Percentiles rank a stretch among this genome's conserved stretches.
These are phyloP conservation scores for Wasmannia auropunctata DNA, from an alignment of 1,140 invertebrate genomes.

Conservation along the genomic window DNA sequence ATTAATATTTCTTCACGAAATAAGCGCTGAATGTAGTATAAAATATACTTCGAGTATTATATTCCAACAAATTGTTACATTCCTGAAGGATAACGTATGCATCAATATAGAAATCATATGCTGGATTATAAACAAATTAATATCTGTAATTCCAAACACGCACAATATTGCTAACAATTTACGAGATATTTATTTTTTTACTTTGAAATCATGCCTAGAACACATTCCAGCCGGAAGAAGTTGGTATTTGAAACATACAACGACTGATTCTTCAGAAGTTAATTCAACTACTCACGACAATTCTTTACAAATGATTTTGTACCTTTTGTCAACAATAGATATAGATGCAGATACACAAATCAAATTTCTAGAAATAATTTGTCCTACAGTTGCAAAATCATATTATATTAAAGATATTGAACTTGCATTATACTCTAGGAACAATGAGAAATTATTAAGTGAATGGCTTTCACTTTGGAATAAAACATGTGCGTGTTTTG, in stretches of 20 bases:
- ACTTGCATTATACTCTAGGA: constrained; percentile 78
- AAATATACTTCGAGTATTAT: constrained; percentile 34
- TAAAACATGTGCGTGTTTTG: constrained; percentile 58
- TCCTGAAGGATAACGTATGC: constrained; percentile 73
- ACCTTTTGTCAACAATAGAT: constrained; percentile 78
- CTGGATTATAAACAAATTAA: constrained; percentile 79
- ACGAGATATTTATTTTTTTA: constrained; percentile 74
- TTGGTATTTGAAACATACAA: neutral
- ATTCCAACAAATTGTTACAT: constrained; percentile 64
- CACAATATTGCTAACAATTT: constrained; percentile 60
- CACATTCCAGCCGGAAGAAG: constrained; percentile 44
- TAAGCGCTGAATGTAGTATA: neutral
- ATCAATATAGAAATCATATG: constrained; percentile 69
- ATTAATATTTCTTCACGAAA: neutral
- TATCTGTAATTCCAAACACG: constrained; percentile 62
- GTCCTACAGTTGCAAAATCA: constrained; percentile 67
- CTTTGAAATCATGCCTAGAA: constrained; percentile 67
- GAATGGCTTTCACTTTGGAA: constrained; percentile 77
- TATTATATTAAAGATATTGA: constrained; percentile 74
- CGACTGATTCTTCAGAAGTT: neutral
- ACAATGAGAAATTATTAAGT: constrained; percentile 71
- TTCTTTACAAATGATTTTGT: constrained; percentile 66
- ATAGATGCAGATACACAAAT: constrained; percentile 69
- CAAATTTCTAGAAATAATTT: constrained; percentile 71
- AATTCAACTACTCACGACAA: constrained; percentile 25